phyloP scores from a whole-genome alignment of 92 coral and sea anemone species.

The Ricordea florida region DNA sequence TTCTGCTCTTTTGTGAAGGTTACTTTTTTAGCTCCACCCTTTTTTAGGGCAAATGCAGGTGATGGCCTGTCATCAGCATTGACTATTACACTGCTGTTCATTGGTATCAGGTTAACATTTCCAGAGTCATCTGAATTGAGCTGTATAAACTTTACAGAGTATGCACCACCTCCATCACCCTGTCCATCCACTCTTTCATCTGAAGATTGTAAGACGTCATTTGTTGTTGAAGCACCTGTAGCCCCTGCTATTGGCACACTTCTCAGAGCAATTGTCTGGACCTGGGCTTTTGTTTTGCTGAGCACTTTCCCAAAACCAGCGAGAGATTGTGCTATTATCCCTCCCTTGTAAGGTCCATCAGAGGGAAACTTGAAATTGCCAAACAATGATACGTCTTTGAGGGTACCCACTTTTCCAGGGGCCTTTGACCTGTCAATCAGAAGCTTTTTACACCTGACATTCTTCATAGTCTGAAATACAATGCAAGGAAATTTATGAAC shows the following conservation, averaged over 20 bases:
- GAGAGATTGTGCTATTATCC: not conserved
- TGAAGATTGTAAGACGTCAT: no score
- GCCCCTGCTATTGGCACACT: not conserved
- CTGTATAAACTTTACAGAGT: slow-evolving; percentile 3
- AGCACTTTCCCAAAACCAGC: not conserved
- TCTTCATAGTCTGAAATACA: no score
- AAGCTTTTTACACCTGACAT: no score
- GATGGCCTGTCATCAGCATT: not conserved
- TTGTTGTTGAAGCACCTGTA: no score
- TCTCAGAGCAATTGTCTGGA: no score
- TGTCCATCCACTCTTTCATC: no score
- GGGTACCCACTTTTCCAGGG: no score
- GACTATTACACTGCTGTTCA: not conserved
- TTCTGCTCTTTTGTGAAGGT: slow-evolving; percentile 27
- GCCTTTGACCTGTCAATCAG: not conserved
- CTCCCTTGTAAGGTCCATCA: not conserved
- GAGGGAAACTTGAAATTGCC: not conserved
- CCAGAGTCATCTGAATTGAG: not conserved
- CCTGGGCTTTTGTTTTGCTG: not conserved
- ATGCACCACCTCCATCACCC: no score
- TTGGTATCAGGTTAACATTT: not conserved
- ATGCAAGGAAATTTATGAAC: no score
- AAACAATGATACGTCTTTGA: not conserved
- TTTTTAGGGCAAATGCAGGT: slow-evolving; percentile 12
- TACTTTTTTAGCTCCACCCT: slow-evolving; percentile 13